A percentile compares a stretch with the other conserved stretches of the same genome.
Evolutionary conservation across 53 echinoderm and acorn worm species (phyloP).

Genomic region (Paelopatides confundens): DNA sequence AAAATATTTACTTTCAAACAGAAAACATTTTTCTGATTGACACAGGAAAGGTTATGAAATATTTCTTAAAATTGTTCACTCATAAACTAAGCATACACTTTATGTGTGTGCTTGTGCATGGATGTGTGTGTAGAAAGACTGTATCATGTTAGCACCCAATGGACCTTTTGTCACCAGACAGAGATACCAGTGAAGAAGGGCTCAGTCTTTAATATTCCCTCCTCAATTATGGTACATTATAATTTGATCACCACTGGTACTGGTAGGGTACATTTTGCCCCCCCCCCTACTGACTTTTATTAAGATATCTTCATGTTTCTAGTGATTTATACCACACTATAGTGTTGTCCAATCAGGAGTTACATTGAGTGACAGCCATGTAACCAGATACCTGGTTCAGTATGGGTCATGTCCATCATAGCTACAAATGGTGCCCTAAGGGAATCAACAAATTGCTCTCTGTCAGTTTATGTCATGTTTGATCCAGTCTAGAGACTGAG

Average conservation of each 20-base stretch:
- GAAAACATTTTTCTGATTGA: no score
- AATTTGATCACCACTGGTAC: neutral
- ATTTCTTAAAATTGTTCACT: no score
- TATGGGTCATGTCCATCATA: conserved; percentile 37
- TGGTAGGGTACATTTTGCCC: no score
- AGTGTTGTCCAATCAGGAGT: neutral
- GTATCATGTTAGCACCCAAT: no score
- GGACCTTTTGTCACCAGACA: no score
- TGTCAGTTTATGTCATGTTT: conserved; percentile 13
- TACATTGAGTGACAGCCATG: neutral
- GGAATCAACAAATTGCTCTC: conserved; percentile 12
- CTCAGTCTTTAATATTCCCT: neutral
- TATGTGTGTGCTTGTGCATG: no score
- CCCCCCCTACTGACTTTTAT: neutral
- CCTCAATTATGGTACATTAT: neutral
- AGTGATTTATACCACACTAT: conserved; percentile 1
- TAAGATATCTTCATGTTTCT: neutral
- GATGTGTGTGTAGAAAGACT: no score
- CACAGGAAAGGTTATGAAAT: no score
- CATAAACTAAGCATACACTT: no score
- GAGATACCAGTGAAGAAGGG: no score
- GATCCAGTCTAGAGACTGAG: neutral
- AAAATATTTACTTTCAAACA: no score
- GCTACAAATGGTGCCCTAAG: conserved; percentile 1
- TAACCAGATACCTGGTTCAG: conserved; percentile 2